Evolutionary conservation across 1,140 invertebrate genomes (phyloP), one percentile per base, ranked within the genome.

Genomic region (Dryas iulia): DNA sequence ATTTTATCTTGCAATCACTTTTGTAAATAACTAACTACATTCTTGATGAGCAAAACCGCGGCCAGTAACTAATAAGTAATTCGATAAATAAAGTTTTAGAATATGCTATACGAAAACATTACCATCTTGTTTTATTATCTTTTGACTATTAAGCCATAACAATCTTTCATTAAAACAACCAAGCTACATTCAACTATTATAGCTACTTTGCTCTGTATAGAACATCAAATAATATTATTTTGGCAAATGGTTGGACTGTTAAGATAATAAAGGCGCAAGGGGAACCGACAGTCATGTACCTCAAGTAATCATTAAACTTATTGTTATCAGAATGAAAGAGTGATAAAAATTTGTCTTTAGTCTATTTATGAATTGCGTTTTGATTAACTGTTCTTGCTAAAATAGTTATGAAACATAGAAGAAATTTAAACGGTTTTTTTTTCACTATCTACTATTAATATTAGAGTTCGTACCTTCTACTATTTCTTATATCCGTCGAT

Each of bases 181-280:
- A 47, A 21, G 14, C n/a, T 47, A 21, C 3, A 14, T 21, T 47
- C 6, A 47, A 47, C 39, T 18, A 47, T 39, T 39, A 24, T 56
- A 25, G 23, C 11, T 54, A 39, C n/a, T 35, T 28, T 35, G 18
- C 54, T n/a, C 11, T 56, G 24, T n/a, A 14, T 24, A 56, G 39
- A 31, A 30, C 56, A 61, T 56, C 7, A 67, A 67, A 58, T 69
- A 69, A 69, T 56, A 62, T 69, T 62, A 62, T 69, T 69, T 62
- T 69, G 33, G 66, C 59, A 58, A 62, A 62, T 35, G 31, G 35
- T 25, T 14, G 52, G 14, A 57, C 31, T 21, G 59, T 62, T 61
- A 57, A 57, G 59, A 68, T 68, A 61, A 62, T 57, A 28, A 26
- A 24, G 24, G n/a, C 28, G 53, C 25, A 61, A 57, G n/a, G 66